These are phyloP conservation scores for Kryphioiulus occultus DNA, from an alignment of 2,888 invertebrate genomes.

Conservation along the genomic window DNA sequence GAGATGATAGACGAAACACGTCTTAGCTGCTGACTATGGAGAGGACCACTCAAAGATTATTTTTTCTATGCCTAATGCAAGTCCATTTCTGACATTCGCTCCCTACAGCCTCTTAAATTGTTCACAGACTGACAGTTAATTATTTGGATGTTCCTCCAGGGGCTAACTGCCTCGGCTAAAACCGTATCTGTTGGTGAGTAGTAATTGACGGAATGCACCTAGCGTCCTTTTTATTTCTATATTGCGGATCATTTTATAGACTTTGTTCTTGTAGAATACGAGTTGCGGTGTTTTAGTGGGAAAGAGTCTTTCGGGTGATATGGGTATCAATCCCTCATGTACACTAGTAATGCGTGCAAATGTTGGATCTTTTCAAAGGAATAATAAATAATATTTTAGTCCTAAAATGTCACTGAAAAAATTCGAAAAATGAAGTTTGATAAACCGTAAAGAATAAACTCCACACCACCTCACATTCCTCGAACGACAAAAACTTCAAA, in stretches of 20 bases:
- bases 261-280: neutral
- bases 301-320: neutral
- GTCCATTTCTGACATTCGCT: constrained; percentile 44
- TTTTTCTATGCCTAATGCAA: constrained; percentile 15
- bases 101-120: constrained; percentile 39
- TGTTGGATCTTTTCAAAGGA: neutral
- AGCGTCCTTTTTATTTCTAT: constrained; percentile 18
- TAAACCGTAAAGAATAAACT: too few species aligned
- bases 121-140: constrained; percentile 43
- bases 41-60: neutral
- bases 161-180: constrained; percentile 35
- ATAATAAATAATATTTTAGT: neutral
- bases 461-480: too few species aligned
- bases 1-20: neutral
- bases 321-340: neutral
- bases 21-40: neutral
- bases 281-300: neutral
- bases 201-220: constrained; percentile 29
- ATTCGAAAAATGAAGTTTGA: too few species aligned
- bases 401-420: too few species aligned
- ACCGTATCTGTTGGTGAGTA: constrained; percentile 39
- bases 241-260: constrained; percentile 7
- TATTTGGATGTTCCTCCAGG: constrained; percentile 44
- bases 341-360: neutral
- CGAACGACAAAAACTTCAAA: too few species aligned